Evolutionary conservation across 2,113 vertebrate genomes (phyloP).

Genomic region (Pagrus major): DNA sequence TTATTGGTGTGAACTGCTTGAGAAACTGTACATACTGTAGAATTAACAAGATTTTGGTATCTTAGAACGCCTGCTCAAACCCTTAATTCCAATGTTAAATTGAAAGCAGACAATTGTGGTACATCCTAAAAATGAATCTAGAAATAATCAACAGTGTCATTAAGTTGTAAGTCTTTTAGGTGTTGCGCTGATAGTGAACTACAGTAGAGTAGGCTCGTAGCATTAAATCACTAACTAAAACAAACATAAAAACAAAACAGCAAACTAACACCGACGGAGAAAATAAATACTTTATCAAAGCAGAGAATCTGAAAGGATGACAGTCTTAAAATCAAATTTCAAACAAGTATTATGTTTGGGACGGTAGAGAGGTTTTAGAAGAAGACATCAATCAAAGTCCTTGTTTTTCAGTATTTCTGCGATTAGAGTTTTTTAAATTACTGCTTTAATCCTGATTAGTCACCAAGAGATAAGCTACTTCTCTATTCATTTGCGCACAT

Average conservation of each 20-base stretch:
- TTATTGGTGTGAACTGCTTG: neutral
- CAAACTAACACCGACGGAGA: neutral
- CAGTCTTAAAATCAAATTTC: conserved; percentile 1
- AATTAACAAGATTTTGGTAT: neutral
- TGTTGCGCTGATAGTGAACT: neutral
- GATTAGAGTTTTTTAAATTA: neutral
- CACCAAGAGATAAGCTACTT: neutral
- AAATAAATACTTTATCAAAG: neutral
- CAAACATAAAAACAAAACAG: too few relatives aligned
- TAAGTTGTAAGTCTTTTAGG: neutral
- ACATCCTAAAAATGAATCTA: neutral
- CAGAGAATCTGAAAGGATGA: neutral
- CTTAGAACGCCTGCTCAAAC: neutral
- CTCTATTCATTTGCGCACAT: neutral
- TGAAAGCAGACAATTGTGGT: neutral
- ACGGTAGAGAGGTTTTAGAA: neutral
- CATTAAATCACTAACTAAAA: neutral
- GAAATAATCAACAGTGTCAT: neutral
- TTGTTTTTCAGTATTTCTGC: neutral
- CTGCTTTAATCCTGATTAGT: neutral
- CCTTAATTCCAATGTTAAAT: neutral
- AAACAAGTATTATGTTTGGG: neutral
- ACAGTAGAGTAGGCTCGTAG: neutral
- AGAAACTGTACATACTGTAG: neutral
- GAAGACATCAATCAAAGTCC: neutral